Evolutionary conservation across 2,888 invertebrate genomes (phyloP).

Genomic region (Eudemis profundana): DNA sequence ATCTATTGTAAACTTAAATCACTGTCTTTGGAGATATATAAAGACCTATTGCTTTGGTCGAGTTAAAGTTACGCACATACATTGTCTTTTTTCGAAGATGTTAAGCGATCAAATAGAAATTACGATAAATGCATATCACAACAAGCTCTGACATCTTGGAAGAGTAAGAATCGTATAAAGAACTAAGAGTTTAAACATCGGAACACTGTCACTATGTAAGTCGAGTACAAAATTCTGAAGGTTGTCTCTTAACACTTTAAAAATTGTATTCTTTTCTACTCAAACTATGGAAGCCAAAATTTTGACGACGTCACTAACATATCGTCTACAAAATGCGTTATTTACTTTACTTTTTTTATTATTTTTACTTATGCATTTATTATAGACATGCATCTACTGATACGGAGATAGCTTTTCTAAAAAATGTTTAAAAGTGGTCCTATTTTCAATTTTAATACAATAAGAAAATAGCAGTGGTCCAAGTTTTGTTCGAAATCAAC

Average conservation of each 20-base stretch:
- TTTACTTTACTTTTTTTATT: constrained; percentile 51
- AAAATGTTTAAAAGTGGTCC: constrained; percentile 69
- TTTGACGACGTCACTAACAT: constrained; percentile 66
- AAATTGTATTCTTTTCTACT: constrained; percentile 57
- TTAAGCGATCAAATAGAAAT: constrained; percentile 48
- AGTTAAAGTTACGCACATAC: constrained; percentile 40
- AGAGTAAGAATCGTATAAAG: constrained; percentile 24
- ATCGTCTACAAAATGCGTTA: constrained; percentile 61
- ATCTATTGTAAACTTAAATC: constrained; percentile 47
- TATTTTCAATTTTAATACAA: constrained; percentile 61
- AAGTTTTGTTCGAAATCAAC: constrained; percentile 57
- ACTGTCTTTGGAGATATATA: constrained; percentile 51
- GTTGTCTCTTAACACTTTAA: constrained; percentile 45
- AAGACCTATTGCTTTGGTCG: constrained; percentile 61
- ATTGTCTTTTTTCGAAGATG: constrained; percentile 59
- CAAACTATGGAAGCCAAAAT: constrained; percentile 83
- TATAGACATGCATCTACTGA: constrained; percentile 60
- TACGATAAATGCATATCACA: constrained; percentile 72
- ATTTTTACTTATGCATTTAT: constrained; percentile 54
- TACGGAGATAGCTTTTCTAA: constrained; percentile 77
- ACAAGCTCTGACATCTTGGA: constrained; percentile 57
- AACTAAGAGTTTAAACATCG: constrained; percentile 32
- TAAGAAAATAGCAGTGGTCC: constrained; percentile 80
- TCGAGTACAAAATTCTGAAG: constrained; percentile 74
- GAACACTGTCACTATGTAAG: constrained; percentile 51